Conservation (phyloP, 2,113 vertebrate genomes). For the Acanthochromis polyacanthus region DNA sequence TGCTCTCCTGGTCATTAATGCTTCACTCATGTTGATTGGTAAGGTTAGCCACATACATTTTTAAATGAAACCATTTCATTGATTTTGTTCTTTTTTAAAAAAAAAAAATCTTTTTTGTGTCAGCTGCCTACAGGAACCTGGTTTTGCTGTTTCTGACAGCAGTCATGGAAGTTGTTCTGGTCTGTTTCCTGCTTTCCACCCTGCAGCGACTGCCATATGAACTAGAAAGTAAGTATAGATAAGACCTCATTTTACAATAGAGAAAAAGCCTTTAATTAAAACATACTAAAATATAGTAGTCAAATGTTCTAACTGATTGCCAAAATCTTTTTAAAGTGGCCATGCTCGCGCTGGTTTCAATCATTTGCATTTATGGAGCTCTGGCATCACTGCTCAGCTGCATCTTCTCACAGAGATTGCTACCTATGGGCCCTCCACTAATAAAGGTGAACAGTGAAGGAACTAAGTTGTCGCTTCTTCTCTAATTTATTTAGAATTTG, state of each 20-base stretch:
- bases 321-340: constrained; percentile 74
- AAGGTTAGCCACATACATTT: constrained; percentile 41
- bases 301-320: not conserved
- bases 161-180: constrained; percentile 86
- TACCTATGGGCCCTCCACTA: constrained; percentile 85
- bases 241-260: not conserved
- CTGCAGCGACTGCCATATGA: constrained; percentile 84
- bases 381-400: constrained; percentile 86
- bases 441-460: constrained; percentile 80
- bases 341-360: constrained; percentile 83
- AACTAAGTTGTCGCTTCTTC: too few species aligned
- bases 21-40: constrained; percentile 88
- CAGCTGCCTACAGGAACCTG: constrained; percentile 87
- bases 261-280: not conserved
- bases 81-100: not conserved
- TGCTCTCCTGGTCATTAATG: constrained; percentile 88
- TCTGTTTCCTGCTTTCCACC: constrained; percentile 90
- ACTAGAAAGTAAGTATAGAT: constrained; percentile 85
- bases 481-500: too few species aligned
- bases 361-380: constrained; percentile 87
- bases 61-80: not conserved
- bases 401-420: constrained; percentile 84
- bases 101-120: constrained; percentile 16
- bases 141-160: constrained; percentile 85
- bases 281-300: not conserved